phyloP scores from a whole-genome alignment of 2,113 vertebrate species.

The Dascyllus trimaculatus region DNA sequence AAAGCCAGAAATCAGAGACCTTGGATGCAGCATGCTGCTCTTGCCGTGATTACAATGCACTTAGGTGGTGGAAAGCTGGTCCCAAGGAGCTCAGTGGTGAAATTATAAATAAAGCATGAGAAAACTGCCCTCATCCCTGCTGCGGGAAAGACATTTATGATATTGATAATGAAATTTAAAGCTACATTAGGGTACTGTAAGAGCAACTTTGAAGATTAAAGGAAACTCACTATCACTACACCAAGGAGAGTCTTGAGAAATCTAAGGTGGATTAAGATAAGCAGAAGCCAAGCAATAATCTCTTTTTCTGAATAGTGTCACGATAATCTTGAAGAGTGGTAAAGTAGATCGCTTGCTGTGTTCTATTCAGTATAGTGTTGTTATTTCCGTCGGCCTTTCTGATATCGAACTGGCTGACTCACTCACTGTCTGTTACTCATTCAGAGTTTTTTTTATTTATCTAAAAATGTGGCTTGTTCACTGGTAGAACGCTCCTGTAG shows the following conservation, averaged over 20 bases:
- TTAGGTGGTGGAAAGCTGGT: slow-evolving; percentile 2
- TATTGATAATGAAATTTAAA: neutral
- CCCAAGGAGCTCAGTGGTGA: slow-evolving; percentile 5
- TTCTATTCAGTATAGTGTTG: neutral
- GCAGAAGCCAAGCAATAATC: neutral
- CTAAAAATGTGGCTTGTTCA: neutral
- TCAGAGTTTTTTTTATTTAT: neutral
- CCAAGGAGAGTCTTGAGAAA: neutral
- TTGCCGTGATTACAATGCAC: slow-evolving; percentile 24
- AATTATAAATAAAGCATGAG: neutral
- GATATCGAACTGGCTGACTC: slow-evolving; percentile 3
- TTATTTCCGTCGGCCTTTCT: neutral
- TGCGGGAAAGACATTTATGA: neutral
- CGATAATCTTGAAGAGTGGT: neutral
- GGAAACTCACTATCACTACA: neutral
- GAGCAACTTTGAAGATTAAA: neutral
- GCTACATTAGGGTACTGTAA: neutral
- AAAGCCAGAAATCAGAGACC: neutral
- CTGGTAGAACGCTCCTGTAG: neutral
- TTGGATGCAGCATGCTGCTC: neutral
- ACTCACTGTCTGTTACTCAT: neutral
- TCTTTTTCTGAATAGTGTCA: neutral
- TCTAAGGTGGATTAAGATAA: slow-evolving; percentile 1
- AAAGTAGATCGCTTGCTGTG: neutral
- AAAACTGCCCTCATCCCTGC: neutral